These are phyloP conservation scores for Melanerpes aurifrons DNA, from an alignment of 2,113 vertebrate species.

Conservation along the genomic window DNA sequence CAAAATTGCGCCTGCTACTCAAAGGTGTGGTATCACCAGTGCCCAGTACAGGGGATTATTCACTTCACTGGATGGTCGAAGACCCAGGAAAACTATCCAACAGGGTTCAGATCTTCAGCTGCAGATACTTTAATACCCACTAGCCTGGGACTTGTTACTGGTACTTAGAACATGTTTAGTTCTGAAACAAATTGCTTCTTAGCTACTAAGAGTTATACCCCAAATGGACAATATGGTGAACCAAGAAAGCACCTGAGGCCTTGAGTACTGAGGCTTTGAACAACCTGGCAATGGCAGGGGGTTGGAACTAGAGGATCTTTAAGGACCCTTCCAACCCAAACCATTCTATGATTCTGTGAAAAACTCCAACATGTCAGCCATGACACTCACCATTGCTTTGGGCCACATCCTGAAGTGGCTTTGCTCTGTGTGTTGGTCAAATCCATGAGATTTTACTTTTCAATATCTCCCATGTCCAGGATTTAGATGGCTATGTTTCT, in stretches of 20 bases:
- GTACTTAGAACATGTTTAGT: background rate
- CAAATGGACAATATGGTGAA: background rate
- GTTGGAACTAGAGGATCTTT: too few species aligned
- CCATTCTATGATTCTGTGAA: too few species aligned
- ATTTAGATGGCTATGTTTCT: background rate
- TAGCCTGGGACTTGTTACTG: background rate
- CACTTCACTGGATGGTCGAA: too few species aligned
- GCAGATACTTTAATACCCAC: background rate
- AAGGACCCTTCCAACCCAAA: too few species aligned
- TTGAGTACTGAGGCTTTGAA: too few species aligned
- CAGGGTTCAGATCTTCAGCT: background rate
- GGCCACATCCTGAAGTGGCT: background rate
- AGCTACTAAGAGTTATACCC: background rate
- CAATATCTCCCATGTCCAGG: background rate
- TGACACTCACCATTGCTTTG: background rate
- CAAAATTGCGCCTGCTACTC: too few species aligned
- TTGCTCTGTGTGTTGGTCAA: fast-evolving
- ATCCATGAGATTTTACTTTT: background rate
- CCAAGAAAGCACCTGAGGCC: background rate
- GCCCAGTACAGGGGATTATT: too few species aligned
- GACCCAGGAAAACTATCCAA: background rate
- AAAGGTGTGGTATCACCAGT: too few species aligned
- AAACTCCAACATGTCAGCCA: background rate
- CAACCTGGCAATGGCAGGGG: too few species aligned
- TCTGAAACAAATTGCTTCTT: background rate